These are phyloP conservation scores for Nesometra sesokonis DNA, from an alignment of 35 echinoderm and acorn worm species.

Conservation along the genomic window DNA sequence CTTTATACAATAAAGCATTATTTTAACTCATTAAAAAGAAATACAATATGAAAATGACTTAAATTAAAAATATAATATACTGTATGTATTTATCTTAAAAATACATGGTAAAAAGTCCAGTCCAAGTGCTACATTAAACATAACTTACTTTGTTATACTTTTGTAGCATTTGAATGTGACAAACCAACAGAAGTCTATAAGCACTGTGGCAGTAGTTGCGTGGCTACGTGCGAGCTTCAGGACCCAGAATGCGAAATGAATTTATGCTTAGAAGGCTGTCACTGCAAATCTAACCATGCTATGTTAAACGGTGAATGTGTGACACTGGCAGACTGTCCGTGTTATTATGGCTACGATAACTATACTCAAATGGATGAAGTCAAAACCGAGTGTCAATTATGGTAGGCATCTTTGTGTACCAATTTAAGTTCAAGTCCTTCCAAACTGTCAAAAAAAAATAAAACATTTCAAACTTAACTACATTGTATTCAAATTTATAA, in stretches of 20 bases:
- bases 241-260: not conserved
- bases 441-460: too few species aligned
- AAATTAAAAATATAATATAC: too few species aligned
- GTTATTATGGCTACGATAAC: not conserved
- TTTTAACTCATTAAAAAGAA: too few species aligned
- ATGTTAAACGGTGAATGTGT: not conserved
- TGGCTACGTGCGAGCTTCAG: not conserved
- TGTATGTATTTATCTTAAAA: too few species aligned
- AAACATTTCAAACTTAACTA: too few species aligned
- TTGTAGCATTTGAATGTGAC: not conserved
- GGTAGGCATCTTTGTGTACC: not conserved
- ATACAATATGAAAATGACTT: too few species aligned
- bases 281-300: not conserved
- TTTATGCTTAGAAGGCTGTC: not conserved
- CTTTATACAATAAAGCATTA: too few species aligned
- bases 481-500: too few species aligned
- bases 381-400: not conserved
- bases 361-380: not conserved
- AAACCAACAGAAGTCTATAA: not conserved
- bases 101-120: too few species aligned
- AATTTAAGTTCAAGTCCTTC: too few species aligned
- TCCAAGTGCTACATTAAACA: too few species aligned
- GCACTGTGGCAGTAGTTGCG: not conserved
- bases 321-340: not conserved
- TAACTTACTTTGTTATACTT: too few species aligned